Evolutionary conservation across 2,113 vertebrate species (phyloP), one percentile per base, ranked within the genome.

Genomic region (Hassar affinis): DNA sequence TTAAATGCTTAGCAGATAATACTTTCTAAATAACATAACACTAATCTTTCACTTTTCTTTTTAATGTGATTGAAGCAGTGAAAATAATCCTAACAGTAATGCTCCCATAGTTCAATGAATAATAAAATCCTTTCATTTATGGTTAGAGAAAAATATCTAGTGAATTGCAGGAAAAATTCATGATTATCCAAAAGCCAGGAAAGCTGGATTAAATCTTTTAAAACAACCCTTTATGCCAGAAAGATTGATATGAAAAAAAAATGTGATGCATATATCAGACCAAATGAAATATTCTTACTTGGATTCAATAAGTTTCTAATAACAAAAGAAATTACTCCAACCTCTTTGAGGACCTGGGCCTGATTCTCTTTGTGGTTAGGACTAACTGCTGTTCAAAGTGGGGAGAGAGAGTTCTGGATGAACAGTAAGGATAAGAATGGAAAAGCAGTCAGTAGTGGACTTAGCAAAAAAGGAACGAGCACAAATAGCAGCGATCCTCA

Each of bases 221-320:
- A 89, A 89, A 87, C 2, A 66, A 71, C 81, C 90, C 82, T 80
- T 84, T 85, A 81, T 81, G 79, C 89, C 68, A 76, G 87, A 38
- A 88, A 86, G 83, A 90, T 88, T 88, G 88, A 89, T 49, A 56
- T 89, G 56, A 75, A 87, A 85, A 91, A 86, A 85, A 91, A 86
- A 61, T 79, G 69, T 90, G 88, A 92, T 85, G 87, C 84, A 91
- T n/a, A 9, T 59, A 59, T 2, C 8, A 59, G 57, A 59, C 12
- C 59, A 62, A 62, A 17, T 62, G 77, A 91, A 91, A 91, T 90
- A 71, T 90, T 91, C 87, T 85, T 88, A 59, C 22, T n/a, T 59
- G 22, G 25, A 59, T n/a, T n/a, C 22, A 30, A n/a, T 30, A 62
- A 30, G 4, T 59, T 27, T 2, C 15, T 6, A 6, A 51, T 14